A percentile compares a stretch with the other conserved stretches of the same genome.
Evolutionary conservation across 2,888 invertebrate genomes (phyloP).

Genomic region (Acrocyrtus sp.): DNA sequence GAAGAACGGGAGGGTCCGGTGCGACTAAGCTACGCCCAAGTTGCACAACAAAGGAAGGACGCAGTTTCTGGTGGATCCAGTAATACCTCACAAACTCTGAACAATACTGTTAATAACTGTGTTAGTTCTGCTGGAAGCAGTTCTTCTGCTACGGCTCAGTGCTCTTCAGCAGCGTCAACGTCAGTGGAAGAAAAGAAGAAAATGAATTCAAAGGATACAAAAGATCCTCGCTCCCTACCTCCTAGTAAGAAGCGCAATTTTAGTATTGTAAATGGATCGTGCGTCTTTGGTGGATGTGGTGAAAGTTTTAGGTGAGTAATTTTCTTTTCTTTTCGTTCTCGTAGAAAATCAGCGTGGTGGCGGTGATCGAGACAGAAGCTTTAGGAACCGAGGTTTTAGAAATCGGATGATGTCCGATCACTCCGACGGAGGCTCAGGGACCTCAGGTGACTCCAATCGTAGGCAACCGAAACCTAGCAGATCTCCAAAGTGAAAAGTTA

Average conservation of each 20-base stretch:
- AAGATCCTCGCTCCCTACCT: constrained; percentile 56
- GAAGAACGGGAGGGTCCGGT: constrained; percentile 62
- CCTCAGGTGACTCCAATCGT: constrained; percentile 31
- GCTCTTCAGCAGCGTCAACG: constrained; percentile 16
- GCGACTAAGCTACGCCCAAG: constrained; percentile 75
- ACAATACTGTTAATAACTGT: constrained; percentile 8
- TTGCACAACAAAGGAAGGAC: constrained; percentile 69
- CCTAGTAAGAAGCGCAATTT: constrained; percentile 53
- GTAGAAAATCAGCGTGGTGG: constrained; percentile 54
- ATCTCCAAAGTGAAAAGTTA: constrained; percentile 52
- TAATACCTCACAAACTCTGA: constrained; percentile 1
- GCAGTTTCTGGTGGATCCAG: constrained; percentile 29
- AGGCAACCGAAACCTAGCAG: constrained; percentile 47
- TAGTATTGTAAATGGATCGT: too few species aligned
- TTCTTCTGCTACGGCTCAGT: constrained; percentile 13
- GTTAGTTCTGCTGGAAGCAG: constrained; percentile 1
- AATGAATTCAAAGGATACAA: constrained; percentile 55
- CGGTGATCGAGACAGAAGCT: constrained; percentile 51
- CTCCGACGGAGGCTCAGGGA: constrained; percentile 45
- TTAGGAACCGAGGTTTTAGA: constrained; percentile 35
- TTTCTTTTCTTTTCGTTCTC: background rate
- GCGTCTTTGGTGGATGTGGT: too few species aligned
- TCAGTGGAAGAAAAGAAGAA: constrained; percentile 56
- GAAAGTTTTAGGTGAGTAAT: too few species aligned
- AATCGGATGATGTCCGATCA: constrained; percentile 56